Evolutionary conservation across 2,113 vertebrate species (phyloP), one percentile per base, ranked within the genome.

Genomic region (Talpa occidentalis): DNA sequence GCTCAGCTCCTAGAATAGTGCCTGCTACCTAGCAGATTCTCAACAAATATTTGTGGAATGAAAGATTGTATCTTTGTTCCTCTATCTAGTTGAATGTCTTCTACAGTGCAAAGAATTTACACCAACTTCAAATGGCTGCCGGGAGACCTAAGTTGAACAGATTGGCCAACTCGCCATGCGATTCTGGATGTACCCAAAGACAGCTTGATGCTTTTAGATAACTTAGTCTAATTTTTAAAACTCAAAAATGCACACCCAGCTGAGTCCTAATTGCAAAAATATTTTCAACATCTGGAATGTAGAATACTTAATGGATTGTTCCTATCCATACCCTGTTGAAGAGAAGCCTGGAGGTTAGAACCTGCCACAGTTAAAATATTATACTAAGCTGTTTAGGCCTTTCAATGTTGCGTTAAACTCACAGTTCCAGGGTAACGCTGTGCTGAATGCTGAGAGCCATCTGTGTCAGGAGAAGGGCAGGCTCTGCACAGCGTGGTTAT

Each of bases 261-360:
- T 81, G 90, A 84, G 91, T 86, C 54, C 35, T 93, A 79, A 78
- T 78, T 95, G 93, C 82, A 96, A 85, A 82, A 95, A 77, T 84
- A 96, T 62, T 95, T 88, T 94, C 90, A 96, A 90, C 94, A 97
- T 96, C 95, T 97, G 84, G 94, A 94, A 81, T 40, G 17, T 30
- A 67, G 80, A 96, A 88, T 64, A 52, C 59, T 93, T 96, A 92
- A 94, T 82, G 90, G 91, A 94, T 94, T 44, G 32, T 88, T 94
- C 76, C 78, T 92, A 86, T 92, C 14, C 17, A 93, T 81, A 91
- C 16, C 42, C 84, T 70, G 83, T 60, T 96, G 95, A 95, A 77
- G 32, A 93, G 76, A 95, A 96, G 62, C 91, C 95, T 97, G 76
- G 90, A 92, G 93, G 94, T 95, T 92, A 97, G 76, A 95, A 90